Conservation (phyloP, 2,797 vertebrate species). For the Merluccius polli region DNA sequence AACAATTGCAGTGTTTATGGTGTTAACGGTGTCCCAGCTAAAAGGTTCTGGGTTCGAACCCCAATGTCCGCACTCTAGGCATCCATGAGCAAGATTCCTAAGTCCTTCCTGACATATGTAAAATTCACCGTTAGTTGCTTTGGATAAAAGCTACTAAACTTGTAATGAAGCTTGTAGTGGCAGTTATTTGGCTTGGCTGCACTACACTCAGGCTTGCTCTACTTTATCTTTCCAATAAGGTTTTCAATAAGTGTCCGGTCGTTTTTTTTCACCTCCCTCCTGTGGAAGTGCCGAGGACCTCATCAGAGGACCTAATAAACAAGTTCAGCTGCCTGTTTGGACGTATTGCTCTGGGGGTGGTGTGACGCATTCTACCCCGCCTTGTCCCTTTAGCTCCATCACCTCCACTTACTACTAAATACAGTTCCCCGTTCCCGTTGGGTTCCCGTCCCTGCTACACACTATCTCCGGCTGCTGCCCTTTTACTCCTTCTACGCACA, state of each 20-base stretch:
- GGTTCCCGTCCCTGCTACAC: slow-evolving; percentile 8
- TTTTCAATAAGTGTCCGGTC: not conserved
- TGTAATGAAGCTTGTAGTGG: not conserved
- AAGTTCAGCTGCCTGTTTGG: slow-evolving; percentile 41
- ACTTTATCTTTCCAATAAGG: slow-evolving; percentile 1
- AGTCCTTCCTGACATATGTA: too few species aligned
- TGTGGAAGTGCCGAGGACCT: slow-evolving; percentile 6
- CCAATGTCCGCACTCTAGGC: too few species aligned
- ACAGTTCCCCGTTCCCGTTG: slow-evolving; percentile 16
- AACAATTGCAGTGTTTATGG: too few species aligned
- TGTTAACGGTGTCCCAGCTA: too few species aligned
- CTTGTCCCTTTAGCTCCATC: slow-evolving; percentile 50
- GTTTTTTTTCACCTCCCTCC: slow-evolving; percentile 8
- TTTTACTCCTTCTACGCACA: slow-evolving; percentile 35
- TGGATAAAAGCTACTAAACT: too few species aligned
- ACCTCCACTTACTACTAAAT: slow-evolving; percentile 49
- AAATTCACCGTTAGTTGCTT: too few species aligned
- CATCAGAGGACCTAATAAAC: slow-evolving; percentile 27
- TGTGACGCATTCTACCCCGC: slow-evolving; percentile 24
- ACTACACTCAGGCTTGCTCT: slow-evolving; percentile 8
- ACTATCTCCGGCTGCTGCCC: slow-evolving; percentile 10
- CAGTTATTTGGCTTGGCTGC: not conserved
- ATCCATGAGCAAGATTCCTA: too few species aligned
- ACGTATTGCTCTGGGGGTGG: slow-evolving; percentile 35
- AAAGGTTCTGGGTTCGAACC: too few species aligned